Base-by-base conservation (phyloP, 2,797 vertebrate genomes). In the Chelonia mydas region DNA sequence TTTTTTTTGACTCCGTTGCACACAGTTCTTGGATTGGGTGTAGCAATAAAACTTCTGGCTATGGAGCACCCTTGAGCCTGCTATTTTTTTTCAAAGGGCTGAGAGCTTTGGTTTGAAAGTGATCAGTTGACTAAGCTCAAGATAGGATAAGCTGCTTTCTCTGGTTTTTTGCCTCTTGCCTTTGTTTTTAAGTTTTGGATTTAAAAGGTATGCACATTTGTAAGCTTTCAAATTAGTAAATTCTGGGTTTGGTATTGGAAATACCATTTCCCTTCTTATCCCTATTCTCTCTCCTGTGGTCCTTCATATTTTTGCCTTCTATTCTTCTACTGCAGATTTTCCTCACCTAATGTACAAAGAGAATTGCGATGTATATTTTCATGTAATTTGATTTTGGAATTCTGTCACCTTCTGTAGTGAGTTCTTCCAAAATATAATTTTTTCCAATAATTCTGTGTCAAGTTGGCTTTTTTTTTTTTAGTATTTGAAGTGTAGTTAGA, bases 341-440 rank as follows among this genome's bases (percentile, higher is more conserved):
- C 98, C 98, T 99, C 99, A 98, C 99, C 98, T 99, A 98, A 98
- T 99, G 99, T 99, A 99, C 98, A 99, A 99, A 99, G 98, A 99
- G 98, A 99, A 99, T 99, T 98, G 99, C 98, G 98, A 99, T 99
- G 99, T 99, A 99, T 99, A 99, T 99, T 99, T 99, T 99, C 99
- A 99, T 99, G 99, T 99, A 99, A 99, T 99, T 98, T 98, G 98
- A 98, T 98, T 99, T 98, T 98, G 98, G 98, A 99, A 99, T 98
- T 99, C 98, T 99, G 99, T 99, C 99, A 99, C 99, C 98, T 98
- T 98, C 98, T 99, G 99, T 99, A 99, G 99, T 99, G 98, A 99
- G 99, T 99, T 99, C 99, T 99, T 99, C 99, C 98, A 99, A 99
- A 99, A 99, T 99, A 99, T 98, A 99, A 99, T 98, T 99, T 99